phyloP scores from a whole-genome alignment of 2,113 vertebrate genomes.

The Rhinoptilus africanus region DNA sequence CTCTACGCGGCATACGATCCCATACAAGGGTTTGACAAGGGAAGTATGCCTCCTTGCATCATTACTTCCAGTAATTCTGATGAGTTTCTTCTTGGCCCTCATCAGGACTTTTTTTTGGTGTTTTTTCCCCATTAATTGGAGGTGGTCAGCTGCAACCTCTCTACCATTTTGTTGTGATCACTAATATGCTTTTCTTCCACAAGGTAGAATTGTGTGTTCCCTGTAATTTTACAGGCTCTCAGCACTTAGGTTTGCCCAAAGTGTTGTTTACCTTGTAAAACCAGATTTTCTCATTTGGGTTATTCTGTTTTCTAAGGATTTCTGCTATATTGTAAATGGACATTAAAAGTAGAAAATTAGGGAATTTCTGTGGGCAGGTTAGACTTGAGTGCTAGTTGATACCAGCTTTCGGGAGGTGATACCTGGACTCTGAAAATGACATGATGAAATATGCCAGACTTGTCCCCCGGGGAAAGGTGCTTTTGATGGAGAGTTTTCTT shows the following conservation, averaged over 20 bases:
- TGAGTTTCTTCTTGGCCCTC: background rate
- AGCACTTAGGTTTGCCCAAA: background rate
- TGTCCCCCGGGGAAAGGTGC: background rate
- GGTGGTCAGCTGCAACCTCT: background rate
- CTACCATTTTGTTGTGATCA: background rate
- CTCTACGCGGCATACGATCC: fast-evolving
- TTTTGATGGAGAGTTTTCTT: background rate
- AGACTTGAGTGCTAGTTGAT: background rate
- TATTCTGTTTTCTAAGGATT: background rate
- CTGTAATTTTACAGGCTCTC: background rate
- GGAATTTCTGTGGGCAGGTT: background rate
- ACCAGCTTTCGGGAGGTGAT: background rate
- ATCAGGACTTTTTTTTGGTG: background rate
- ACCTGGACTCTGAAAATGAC: background rate
- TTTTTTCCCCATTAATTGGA: background rate
- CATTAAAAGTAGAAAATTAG: background rate
- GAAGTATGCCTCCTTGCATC: background rate
- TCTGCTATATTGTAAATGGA: background rate
- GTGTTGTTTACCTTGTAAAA: background rate
- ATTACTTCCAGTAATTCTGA: background rate
- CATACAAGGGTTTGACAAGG: background rate
- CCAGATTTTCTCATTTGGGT: background rate
- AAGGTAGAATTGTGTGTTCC: background rate
- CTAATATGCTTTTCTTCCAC: background rate
- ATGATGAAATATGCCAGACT: background rate